Percentiles rank a stretch among this genome's conserved stretches.
Evolutionary conservation across 2,797 vertebrate species (phyloP).

Genomic region (Neosilurus mollespiculum): DNA sequence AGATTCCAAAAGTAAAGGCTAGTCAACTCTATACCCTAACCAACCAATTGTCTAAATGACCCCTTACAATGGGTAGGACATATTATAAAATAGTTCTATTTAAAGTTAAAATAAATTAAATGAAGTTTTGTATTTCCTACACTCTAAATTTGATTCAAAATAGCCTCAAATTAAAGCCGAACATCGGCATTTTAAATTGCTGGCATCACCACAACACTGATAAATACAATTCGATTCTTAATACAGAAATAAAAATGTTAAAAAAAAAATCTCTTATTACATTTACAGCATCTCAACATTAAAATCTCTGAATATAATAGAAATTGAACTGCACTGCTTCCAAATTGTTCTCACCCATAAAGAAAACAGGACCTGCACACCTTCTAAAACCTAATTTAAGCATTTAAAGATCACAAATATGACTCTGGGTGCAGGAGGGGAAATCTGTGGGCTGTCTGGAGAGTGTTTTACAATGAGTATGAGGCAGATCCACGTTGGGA

Average conservation of each 20-base stretch:
- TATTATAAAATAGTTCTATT: not conserved
- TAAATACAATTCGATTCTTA: not conserved
- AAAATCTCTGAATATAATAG: not conserved
- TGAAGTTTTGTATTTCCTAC: not conserved
- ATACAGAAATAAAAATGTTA: not conserved
- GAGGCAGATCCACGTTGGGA: slow-evolving; percentile 65
- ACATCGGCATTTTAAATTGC: not conserved
- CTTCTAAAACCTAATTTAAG: slow-evolving; percentile 17
- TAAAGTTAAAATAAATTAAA: no score
- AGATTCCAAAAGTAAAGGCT: not conserved
- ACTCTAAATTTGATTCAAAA: not conserved
- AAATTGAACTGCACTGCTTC: not conserved
- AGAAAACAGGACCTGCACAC: not conserved
- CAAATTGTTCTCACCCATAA: not conserved
- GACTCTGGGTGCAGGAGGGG: not conserved
- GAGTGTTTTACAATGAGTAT: slow-evolving; percentile 66
- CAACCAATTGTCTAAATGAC: not conserved
- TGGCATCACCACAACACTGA: not conserved
- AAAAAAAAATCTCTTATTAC: not conserved
- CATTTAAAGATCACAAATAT: not conserved
- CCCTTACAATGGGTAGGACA: no score
- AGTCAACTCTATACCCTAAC: not conserved
- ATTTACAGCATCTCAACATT: no score
- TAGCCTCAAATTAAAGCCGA: not conserved
- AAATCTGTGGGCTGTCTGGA: slow-evolving; percentile 36